Evolutionary conservation across 2,113 vertebrate species (phyloP), one percentile per base, ranked within the genome.

Genomic region (Brachionichthys hirsutus): DNA sequence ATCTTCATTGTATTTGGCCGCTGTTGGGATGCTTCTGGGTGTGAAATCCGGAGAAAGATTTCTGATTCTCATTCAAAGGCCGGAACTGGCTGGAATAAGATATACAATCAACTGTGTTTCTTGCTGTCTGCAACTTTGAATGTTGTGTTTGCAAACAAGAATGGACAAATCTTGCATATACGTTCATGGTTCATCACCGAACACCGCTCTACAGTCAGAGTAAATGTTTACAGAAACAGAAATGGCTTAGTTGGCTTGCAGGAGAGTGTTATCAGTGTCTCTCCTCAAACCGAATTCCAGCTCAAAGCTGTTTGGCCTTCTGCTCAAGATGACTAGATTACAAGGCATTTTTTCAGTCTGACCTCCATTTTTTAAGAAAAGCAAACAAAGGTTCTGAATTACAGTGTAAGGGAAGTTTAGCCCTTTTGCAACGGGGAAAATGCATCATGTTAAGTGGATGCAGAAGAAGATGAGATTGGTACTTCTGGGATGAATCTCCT

Each of bases 221-320:
- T 63, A 62, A 74, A 73, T 56, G 47, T 63, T 71, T 77, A 62
- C 13, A 60, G 16, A 50, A 56, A 65, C 6, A 43, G 19, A 70
- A 18, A 65, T 14, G 9, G 40, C 36, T 42, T 30, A 73, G 73
- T 48, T 54, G 55, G 15, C n/a, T 65, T 8, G 8, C 30, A 42
- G 41, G 38, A 41, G 38, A 18, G 9, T 20, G 41, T 35, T 45
- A 62, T 58, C 56, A 44, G 53, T 30, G 18, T 19, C 2, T n/a
- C 14, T 46, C 2, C 11, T 53, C 13, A 44, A 30, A 68, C 46
- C 17, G 19, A 61, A 71, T 50, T 71, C 61, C 52, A 22, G 10
- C 30, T 38, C 2, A 5, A 54, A 50, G 65, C 17, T 75, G 24
- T 78, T 75, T 84, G 47, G 47, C 70, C 50, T 70, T 43, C 53